phyloP scores from a whole-genome alignment of 2,797 vertebrate genomes.

The Zalophus californianus region DNA sequence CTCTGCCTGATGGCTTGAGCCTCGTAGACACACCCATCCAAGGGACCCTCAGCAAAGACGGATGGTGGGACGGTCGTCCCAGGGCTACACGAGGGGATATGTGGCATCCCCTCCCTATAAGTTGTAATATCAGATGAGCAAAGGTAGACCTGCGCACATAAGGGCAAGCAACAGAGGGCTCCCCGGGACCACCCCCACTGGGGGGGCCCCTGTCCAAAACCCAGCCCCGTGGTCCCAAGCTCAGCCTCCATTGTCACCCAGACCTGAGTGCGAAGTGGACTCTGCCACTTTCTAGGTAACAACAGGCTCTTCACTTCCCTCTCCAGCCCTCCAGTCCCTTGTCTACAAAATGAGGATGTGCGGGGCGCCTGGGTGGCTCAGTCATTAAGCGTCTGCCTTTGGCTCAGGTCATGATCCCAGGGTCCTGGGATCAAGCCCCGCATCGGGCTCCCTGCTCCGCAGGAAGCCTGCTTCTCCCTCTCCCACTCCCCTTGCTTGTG shows the following conservation, averaged over 20 bases:
- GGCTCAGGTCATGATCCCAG: no score
- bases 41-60: background rate
- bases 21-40: background rate
- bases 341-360: background rate
- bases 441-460: no score
- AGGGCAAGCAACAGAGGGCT: background rate
- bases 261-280: background rate
- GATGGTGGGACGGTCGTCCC: accelerated
- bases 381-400: no score
- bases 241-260: background rate
- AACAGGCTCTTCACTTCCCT: background rate
- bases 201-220: accelerated
- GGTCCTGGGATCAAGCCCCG: no score
- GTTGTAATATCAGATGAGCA: background rate
- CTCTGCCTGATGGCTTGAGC: background rate
- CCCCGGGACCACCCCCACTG: accelerated
- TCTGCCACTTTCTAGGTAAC: background rate
- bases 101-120: background rate
- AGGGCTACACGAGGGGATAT: background rate
- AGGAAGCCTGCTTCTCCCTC: no score
- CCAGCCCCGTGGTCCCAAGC: background rate
- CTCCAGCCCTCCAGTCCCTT: background rate
- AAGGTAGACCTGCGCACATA: background rate
- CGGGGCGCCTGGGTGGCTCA: no score
- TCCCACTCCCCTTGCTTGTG: no score